Evolutionary conservation across 35 echinoderm and acorn worm species (phyloP).

Genomic region (Strongylocentrotus purpuratus): DNA sequence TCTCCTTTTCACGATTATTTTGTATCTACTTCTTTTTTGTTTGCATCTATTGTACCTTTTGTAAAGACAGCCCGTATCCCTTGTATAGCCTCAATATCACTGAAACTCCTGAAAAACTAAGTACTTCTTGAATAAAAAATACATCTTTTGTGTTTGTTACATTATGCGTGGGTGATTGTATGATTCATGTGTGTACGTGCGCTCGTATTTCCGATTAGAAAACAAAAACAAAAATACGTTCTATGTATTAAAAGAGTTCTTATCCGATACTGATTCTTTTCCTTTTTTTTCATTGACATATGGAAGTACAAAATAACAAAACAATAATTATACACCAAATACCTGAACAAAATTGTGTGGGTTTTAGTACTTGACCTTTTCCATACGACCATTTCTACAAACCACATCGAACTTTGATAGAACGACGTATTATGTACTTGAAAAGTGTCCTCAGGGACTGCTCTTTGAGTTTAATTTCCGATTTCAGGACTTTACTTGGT

Average conservation of each 20-base stretch:
- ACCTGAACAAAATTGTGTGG: background rate
- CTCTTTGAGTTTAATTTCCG: background rate
- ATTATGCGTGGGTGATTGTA: background rate
- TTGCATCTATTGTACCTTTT: no score
- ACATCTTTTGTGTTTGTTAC: background rate
- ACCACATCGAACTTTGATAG: background rate
- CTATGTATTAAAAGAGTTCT: no score
- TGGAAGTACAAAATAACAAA: background rate
- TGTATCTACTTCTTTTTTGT: no score
- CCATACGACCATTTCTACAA: background rate
- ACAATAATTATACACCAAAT: background rate
- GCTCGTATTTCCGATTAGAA: background rate
- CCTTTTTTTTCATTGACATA: background rate
- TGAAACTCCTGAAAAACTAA: no score
- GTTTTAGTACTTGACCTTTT: background rate
- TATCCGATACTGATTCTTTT: no score
- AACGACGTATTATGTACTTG: constrained; percentile 2
- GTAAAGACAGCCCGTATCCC: no score
- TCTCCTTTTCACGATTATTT: no score
- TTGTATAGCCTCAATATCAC: no score
- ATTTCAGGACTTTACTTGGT: background rate
- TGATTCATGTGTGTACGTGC: background rate
- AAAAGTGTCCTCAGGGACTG: background rate
- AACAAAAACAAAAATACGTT: no score
- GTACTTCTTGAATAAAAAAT: no score